A percentile compares a stretch with the other conserved stretches of the same genome.
These are phyloP conservation scores for Sinhomidia bicolor DNA, from an alignment of 2,888 invertebrate species.

Conservation along the genomic window DNA sequence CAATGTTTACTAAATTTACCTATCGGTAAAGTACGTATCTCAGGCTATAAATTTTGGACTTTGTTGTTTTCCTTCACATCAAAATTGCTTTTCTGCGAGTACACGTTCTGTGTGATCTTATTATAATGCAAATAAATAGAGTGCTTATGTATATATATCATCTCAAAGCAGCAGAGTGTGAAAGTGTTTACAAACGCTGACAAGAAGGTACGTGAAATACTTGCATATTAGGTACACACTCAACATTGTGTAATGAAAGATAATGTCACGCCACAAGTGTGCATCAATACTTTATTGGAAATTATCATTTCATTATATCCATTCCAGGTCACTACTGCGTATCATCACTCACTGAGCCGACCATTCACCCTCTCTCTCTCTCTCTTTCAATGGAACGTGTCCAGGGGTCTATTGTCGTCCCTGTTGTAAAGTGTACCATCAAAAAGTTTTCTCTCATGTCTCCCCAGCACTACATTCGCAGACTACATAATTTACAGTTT, in stretches of 20 bases:
- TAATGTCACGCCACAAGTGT: slow-evolving; percentile 44
- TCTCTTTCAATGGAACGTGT: neutral
- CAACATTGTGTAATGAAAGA: neutral
- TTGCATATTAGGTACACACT: no score
- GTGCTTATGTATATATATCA: no score
- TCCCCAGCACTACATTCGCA: neutral
- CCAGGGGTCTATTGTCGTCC: neutral
- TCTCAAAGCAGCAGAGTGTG: no score
- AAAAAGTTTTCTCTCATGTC: neutral
- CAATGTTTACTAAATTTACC: no score
- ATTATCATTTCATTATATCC: neutral
- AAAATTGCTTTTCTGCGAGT: no score
- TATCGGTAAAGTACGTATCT: no score
- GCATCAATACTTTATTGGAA: slow-evolving; percentile 53
- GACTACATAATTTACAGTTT: slow-evolving; percentile 5
- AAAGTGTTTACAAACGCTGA: neutral
- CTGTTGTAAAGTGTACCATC: neutral
- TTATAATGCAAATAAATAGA: no score
- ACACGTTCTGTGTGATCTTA: no score
- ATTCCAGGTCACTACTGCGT: neutral
- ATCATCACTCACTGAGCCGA: neutral
- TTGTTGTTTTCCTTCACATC: no score
- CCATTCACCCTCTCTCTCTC: neutral
- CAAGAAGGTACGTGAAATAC: no score
- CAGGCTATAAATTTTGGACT: no score